phyloP scores from a whole-genome alignment of 30 jellyfish, hydroid and myxozoan species.

The Chironex yamaguchii region DNA sequence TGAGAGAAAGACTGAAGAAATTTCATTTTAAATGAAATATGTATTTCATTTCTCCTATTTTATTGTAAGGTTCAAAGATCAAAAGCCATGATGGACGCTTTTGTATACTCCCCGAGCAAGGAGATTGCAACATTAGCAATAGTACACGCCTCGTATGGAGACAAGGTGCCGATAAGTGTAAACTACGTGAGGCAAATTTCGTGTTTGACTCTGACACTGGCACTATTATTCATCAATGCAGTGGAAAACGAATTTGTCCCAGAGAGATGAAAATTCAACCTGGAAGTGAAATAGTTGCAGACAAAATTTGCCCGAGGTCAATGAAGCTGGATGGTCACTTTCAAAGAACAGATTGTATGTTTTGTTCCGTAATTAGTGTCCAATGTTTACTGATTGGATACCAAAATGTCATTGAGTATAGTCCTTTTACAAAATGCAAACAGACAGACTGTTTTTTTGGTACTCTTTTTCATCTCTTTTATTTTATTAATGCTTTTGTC shows the following conservation, averaged over 20 bases:
- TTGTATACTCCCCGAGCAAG: constrained; percentile 78
- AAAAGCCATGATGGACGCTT: constrained; percentile 36
- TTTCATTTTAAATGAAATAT: no score
- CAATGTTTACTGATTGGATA: no score
- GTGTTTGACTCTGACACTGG: constrained; percentile 81
- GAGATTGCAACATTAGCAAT: constrained; percentile 67
- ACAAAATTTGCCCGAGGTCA: constrained; percentile 26
- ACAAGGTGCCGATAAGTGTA: constrained; percentile 55
- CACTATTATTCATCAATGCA: constrained; percentile 68
- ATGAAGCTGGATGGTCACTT: neutral
- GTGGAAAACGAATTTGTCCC: constrained; percentile 79
- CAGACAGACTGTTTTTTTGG: no score
- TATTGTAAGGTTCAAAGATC: constrained; percentile 49
- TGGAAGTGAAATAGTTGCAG: neutral
- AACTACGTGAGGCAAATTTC: constrained; percentile 40
- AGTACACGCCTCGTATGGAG: constrained; percentile 62
- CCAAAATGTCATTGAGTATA: no score
- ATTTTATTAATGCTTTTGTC: no score
- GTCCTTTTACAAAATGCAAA: no score
- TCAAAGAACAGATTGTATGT: constrained; percentile 25
- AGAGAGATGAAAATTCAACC: neutral
- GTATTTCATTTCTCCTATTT: neutral
- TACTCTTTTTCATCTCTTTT: no score
- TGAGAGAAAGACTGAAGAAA: no score
- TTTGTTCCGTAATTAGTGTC: no score